Conservation (phyloP, 2,113 vertebrate genomes). For the Prochilodus magdalenae region DNA sequence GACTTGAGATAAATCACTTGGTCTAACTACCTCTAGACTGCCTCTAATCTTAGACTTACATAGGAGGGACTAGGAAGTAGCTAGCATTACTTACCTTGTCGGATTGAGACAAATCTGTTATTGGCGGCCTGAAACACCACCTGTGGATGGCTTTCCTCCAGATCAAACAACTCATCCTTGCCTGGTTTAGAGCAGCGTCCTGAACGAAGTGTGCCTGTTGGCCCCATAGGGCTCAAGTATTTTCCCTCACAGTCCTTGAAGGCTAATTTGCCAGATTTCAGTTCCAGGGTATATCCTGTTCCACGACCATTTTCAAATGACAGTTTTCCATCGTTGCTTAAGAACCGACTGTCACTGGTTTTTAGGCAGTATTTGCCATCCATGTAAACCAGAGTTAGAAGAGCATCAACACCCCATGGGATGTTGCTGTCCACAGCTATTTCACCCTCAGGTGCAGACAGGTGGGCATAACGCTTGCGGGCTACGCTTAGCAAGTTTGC, state of each 20-base stretch:
- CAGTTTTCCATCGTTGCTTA: conserved; percentile 88
- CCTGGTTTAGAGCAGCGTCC: conserved; percentile 92
- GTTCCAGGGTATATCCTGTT: conserved; percentile 88
- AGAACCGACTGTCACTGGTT: conserved; percentile 88
- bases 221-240: conserved; percentile 91
- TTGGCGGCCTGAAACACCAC: conserved; percentile 91
- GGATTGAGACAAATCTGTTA: conserved; percentile 89
- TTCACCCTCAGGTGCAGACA: conserved; percentile 86
- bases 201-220: conserved; percentile 87
- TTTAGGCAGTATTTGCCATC: conserved; percentile 90
- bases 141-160: conserved; percentile 95
- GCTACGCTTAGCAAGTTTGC: conserved; percentile 91
- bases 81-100: conserved; percentile 83
- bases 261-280: conserved; percentile 91
- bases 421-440: conserved; percentile 88
- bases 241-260: conserved; percentile 95
- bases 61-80: not conserved
- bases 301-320: conserved; percentile 77
- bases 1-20: not conserved
- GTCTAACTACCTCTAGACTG: not conserved
- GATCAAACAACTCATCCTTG: conserved; percentile 95
- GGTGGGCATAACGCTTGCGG: conserved; percentile 91
- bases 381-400: conserved; percentile 90
- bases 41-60: not conserved
- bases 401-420: conserved; percentile 92